phyloP scores from a whole-genome alignment of 2,113 vertebrate genomes.

The Nestor notabilis region DNA sequence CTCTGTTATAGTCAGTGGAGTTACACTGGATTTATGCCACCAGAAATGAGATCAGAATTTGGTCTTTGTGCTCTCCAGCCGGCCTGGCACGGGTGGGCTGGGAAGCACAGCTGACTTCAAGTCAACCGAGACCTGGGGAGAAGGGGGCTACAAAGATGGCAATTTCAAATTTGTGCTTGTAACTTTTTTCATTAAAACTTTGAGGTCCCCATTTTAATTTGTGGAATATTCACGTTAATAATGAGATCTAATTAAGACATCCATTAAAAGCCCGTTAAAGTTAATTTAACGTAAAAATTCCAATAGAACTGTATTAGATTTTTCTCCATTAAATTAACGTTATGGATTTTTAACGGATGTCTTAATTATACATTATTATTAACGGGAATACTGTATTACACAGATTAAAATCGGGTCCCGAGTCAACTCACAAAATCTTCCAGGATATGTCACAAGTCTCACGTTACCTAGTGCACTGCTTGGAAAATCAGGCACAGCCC shows the following conservation, averaged over 20 bases:
- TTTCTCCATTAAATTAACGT: conserved; percentile 89
- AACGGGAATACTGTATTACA: conserved; percentile 83
- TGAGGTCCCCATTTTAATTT: conserved; percentile 81
- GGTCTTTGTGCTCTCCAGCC: neutral
- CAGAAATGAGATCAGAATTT: neutral
- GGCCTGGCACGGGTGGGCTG: neutral
- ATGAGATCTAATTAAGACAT: conserved; percentile 90
- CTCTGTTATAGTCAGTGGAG: neutral
- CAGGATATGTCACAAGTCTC: conserved; percentile 49
- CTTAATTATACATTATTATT: conserved; percentile 88
- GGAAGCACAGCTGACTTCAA: neutral
- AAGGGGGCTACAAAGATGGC: conserved; percentile 29
- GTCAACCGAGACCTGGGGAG: conserved; percentile 34
- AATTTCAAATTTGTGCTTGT: conserved; percentile 66
- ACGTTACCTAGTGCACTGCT: conserved; percentile 36
- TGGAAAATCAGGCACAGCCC: conserved; percentile 42
- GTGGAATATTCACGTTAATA: conserved; percentile 87
- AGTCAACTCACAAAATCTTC: conserved; percentile 74
- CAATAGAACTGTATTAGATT: conserved; percentile 88
- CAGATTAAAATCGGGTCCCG: conserved; percentile 79
- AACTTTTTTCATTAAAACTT: conserved; percentile 85
- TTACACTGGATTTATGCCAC: neutral
- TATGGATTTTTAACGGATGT: conserved; percentile 90
- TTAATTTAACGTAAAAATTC: conserved; percentile 91
- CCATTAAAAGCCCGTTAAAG: conserved; percentile 90